phyloP scores from a whole-genome alignment of 2,888 invertebrate genomes.

The Aricia artaxerxes region DNA sequence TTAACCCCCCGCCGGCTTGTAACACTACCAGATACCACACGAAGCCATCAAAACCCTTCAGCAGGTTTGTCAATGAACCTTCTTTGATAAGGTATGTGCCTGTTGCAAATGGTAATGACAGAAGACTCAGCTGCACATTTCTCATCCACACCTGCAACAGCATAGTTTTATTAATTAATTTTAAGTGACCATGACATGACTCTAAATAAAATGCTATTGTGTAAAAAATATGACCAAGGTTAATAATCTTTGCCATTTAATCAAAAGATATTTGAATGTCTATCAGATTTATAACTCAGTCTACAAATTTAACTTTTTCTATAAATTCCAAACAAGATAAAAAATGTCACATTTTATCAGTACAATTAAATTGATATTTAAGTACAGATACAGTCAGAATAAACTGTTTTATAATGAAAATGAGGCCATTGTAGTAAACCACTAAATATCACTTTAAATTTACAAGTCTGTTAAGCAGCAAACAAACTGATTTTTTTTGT shows the following conservation, averaged over 20 bases:
- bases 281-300: neutral
- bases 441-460: neutral
- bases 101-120: slow-evolving; percentile 94
- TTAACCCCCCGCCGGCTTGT: slow-evolving; percentile 96
- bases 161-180: slow-evolving; percentile 21
- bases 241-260: neutral
- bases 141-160: slow-evolving; percentile 91
- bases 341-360: neutral
- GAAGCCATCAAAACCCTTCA: slow-evolving; percentile 88
- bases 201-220: neutral
- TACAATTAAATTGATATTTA: neutral
- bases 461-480: neutral
- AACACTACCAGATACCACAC: slow-evolving; percentile 92
- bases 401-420: neutral
- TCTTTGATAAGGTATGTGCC: slow-evolving; percentile 90
- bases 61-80: slow-evolving; percentile 77
- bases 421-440: neutral
- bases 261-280: neutral
- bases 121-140: slow-evolving; percentile 96
- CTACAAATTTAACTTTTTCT: neutral
- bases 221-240: neutral
- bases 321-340: neutral
- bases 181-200: neutral
- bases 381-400: neutral
- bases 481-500: too few relatives aligned